Conservation (phyloP, 2,888 invertebrate species). For the Stictocephala bisonia region DNA sequence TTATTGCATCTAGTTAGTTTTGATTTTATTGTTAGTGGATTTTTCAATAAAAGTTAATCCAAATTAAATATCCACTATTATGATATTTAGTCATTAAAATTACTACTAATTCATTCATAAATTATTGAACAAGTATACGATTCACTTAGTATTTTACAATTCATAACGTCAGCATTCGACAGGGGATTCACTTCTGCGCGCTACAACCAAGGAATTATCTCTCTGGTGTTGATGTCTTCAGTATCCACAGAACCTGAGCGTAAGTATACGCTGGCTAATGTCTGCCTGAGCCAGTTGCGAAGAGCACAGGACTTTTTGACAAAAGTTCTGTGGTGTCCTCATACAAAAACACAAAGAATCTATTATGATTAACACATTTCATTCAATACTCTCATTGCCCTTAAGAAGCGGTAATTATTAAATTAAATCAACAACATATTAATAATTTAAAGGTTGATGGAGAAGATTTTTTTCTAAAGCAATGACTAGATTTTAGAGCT, state of each 20-base stretch:
- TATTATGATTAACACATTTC: neutral
- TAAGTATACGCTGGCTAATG: neutral
- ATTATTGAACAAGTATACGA: neutral
- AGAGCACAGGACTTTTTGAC: neutral
- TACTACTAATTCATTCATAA: neutral
- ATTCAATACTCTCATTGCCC: neutral
- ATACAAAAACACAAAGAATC: neutral
- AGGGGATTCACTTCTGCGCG: neutral
- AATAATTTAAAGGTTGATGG: neutral
- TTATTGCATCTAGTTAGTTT: neutral
- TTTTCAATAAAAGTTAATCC: neutral
- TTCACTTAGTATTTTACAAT: neutral
- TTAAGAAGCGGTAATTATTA: neutral
- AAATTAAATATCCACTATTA: neutral
- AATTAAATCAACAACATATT: neutral
- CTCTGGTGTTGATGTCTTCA: neutral
- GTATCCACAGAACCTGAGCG: neutral
- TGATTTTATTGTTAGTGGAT: no score
- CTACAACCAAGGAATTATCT: neutral
- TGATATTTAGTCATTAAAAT: neutral
- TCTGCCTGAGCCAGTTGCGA: neutral
- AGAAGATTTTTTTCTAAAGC: neutral
- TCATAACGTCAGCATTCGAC: neutral
- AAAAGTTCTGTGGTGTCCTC: neutral
- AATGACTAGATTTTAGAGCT: neutral